Evolutionary conservation across 2,797 vertebrate species (phyloP).

Genomic region (Ficedula albicollis): DNA sequence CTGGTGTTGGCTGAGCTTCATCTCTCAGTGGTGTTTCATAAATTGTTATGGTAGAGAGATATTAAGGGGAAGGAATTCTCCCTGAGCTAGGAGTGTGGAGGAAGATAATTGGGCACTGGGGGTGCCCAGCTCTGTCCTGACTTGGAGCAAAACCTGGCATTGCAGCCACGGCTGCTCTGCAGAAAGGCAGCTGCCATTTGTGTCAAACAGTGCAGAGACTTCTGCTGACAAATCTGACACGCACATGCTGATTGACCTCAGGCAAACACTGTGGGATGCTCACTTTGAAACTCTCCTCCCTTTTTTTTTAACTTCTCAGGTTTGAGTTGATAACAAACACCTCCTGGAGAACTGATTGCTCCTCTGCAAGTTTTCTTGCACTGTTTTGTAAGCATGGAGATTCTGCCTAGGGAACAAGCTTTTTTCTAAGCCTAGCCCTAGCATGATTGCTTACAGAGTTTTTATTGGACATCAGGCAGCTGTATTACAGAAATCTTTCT

Average conservation of each 20-base stretch:
- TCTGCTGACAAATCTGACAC: not conserved
- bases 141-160: not conserved
- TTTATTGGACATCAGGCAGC: not conserved
- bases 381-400: not conserved
- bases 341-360: not conserved
- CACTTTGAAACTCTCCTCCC: not conserved
- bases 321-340: not conserved
- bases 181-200: not conserved
- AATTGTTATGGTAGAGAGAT: constrained; percentile 23
- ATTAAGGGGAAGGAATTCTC: constrained; percentile 36
- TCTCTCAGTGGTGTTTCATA: constrained; percentile 46
- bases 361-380: not conserved
- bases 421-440: not conserved
- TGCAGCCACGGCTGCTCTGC: not conserved
- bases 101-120: not conserved
- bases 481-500: not conserved
- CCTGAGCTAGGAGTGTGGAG: not conserved
- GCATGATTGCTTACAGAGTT: not conserved
- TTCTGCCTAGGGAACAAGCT: not conserved
- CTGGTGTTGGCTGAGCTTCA: constrained; percentile 58
- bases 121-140: not conserved
- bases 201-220: not conserved
- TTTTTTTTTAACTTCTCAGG: not conserved
- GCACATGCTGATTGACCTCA: not conserved
- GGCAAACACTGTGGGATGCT: not conserved